Percentiles rank a stretch among this genome's conserved stretches.
Conservation (phyloP, 2,113 vertebrate genomes). For the Rhynchomys soricoides region DNA sequence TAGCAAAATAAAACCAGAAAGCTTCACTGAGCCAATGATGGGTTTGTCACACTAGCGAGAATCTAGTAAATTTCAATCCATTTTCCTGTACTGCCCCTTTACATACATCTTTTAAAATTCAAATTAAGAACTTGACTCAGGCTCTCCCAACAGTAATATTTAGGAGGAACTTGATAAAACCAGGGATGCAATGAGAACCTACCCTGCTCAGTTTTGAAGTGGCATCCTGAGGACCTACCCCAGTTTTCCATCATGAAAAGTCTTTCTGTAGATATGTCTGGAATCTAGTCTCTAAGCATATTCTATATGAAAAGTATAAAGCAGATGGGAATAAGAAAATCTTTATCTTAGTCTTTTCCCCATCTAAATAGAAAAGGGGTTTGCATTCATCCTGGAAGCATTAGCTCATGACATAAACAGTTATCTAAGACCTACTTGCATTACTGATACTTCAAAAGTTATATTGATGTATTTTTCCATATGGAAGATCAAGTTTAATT, state of each 20-base stretch:
- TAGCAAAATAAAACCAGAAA: not conserved
- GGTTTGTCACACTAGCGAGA: not conserved
- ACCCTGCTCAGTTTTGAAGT: not conserved
- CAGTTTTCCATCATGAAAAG: not conserved
- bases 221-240: not conserved
- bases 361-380: not conserved
- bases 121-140: not conserved
- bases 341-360: not conserved
- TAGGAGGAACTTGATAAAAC: slow-evolving; percentile 33
- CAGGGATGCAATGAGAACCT: not conserved
- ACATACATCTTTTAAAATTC: not conserved
- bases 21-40: not conserved
- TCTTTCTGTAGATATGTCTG: not conserved
- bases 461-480: not conserved
- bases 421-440: not conserved
- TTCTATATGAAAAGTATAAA: not conserved
- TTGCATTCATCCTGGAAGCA: not conserved
- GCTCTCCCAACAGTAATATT: slow-evolving; percentile 10
- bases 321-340: not conserved
- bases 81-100: not conserved
- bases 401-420: not conserved
- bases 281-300: not conserved
- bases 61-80: not conserved
- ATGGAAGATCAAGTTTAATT: not conserved
- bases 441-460: slow-evolving; percentile 27